These are phyloP conservation scores for Perognathus longimembris DNA, from an alignment of 2,113 vertebrate genomes.

Conservation along the genomic window DNA sequence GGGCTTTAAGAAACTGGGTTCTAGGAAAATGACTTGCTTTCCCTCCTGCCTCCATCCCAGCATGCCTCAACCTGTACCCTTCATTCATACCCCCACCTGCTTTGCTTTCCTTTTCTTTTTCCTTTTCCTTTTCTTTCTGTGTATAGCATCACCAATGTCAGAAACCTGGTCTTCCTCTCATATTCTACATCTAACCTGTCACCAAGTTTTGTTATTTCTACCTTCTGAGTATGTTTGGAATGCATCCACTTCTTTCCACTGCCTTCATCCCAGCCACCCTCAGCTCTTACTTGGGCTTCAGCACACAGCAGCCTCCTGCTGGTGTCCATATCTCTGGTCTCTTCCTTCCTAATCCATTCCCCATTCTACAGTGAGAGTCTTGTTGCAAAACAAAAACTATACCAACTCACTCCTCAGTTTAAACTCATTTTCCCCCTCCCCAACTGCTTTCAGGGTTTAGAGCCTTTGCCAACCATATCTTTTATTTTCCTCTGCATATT, in stretches of 20 bases:
- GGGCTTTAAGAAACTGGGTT: background rate
- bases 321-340: conserved; percentile 2
- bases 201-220: conserved; percentile 46
- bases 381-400: background rate
- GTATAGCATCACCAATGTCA: conserved; percentile 60
- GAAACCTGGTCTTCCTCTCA: conserved; percentile 56
- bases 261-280: conserved; percentile 41
- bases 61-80: background rate
- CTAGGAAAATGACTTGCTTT: background rate
- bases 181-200: conserved; percentile 23
- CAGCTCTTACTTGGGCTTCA: background rate
- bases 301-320: background rate
- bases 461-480: background rate
- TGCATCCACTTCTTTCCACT: conserved; percentile 3
- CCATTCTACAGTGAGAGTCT: background rate
- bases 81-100: background rate
- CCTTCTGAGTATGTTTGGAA: conserved; percentile 59
- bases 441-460: background rate
- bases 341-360: background rate
- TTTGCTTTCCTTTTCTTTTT: no score
- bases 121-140: background rate
- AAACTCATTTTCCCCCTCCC: background rate
- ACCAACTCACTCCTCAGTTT: background rate
- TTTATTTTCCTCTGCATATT: background rate
- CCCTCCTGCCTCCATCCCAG: background rate